Percentiles rank a stretch among this genome's conserved stretches.
phyloP scores from a whole-genome alignment of 2,888 invertebrate genomes.

The Apodemia zela region DNA sequence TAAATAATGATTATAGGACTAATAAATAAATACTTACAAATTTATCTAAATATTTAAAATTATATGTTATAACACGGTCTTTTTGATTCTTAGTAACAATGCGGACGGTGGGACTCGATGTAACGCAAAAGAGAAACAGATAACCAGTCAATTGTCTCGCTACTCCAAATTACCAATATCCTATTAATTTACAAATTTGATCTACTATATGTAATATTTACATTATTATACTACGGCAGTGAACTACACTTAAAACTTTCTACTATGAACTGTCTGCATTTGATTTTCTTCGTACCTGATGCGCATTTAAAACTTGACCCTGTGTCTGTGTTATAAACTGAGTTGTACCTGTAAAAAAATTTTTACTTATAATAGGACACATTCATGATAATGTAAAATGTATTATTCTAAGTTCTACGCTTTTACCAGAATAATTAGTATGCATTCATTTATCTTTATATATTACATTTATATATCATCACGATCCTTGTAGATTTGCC shows the following conservation, averaged over 20 bases:
- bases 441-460: no score
- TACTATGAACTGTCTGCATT: slow-evolving; percentile 74
- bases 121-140: no score
- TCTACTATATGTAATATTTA: slow-evolving; percentile 50
- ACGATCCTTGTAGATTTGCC: no score
- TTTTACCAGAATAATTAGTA: background rate
- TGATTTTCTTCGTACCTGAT: slow-evolving; percentile 74
- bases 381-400: no score
- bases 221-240: slow-evolving; percentile 51
- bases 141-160: background rate
- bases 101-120: no score
- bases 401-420: background rate
- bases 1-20: no score
- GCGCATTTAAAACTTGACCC: slow-evolving; percentile 61
- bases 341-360: slow-evolving; percentile 53
- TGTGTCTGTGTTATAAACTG: slow-evolving; percentile 70
- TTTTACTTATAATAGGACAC: no score
- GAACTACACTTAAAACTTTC: slow-evolving; percentile 37
- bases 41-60: no score
- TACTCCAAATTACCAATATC: background rate
- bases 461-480: no score
- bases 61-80: no score
- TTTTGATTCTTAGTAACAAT: no score
- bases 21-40: no score
- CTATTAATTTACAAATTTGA: slow-evolving; percentile 41